Evolutionary conservation across 64 coral and sea anemone genomes (phyloP).

Genomic region (Exaiptasia diaphana): DNA sequence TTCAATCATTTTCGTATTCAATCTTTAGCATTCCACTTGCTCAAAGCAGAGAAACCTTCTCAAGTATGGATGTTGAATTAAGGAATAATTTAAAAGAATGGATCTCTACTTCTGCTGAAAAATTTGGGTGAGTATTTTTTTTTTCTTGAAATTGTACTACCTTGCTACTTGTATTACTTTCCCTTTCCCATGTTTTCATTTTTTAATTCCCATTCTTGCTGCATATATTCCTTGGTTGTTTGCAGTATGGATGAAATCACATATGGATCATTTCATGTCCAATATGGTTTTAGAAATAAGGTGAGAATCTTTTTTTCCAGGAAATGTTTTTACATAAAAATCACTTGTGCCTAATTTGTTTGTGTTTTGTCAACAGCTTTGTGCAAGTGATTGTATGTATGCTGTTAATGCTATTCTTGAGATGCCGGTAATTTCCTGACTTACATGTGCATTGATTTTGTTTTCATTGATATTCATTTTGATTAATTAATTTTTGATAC

Average conservation of each 20-base stretch:
- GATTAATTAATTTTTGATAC: background rate
- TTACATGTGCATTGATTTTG: background rate
- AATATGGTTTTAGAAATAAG: constrained; percentile 94
- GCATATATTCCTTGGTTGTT: background rate
- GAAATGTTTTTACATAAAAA: background rate
- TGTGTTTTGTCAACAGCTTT: constrained; percentile 9
- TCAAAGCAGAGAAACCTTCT: constrained; percentile 83
- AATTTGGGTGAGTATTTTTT: constrained; percentile 70
- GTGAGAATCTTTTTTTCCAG: background rate
- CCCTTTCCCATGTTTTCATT: no score
- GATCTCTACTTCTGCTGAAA: constrained; percentile 67
- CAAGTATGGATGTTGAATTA: constrained; percentile 86
- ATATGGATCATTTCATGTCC: constrained; percentile 90
- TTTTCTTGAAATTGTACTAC: background rate
- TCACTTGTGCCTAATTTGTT: background rate
- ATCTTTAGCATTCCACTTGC: constrained; percentile 69
- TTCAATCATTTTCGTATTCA: no score
- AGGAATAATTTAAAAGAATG: constrained; percentile 90
- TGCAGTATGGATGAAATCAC: constrained; percentile 86
- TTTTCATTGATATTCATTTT: background rate
- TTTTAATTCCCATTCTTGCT: background rate
- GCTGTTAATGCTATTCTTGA: constrained; percentile 58
- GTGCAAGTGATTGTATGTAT: constrained; percentile 56
- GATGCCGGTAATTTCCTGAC: constrained; percentile 21
- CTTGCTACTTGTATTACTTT: background rate